Percentiles rank a stretch among this genome's conserved stretches.
These are phyloP conservation scores for Mellilla xanthometata DNA, from an alignment of 2,888 invertebrate species.

Conservation along the genomic window DNA sequence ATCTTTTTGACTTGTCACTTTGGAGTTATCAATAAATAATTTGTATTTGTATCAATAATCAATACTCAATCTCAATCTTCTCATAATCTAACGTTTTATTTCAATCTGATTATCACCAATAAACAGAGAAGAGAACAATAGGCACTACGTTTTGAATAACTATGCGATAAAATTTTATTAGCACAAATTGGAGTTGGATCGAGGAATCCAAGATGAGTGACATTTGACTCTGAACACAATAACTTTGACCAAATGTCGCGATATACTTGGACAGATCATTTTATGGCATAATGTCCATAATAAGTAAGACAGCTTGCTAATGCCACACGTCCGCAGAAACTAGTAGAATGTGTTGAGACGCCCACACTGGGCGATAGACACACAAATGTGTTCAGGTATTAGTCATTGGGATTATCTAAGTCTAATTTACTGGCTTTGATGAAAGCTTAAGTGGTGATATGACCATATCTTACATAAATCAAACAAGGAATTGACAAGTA, in stretches of 20 bases:
- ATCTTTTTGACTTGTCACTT: too few relatives aligned
- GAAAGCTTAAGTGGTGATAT: constrained; percentile 2
- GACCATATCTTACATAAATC: too few relatives aligned
- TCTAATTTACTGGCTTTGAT: constrained; percentile 7
- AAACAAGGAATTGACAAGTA: too few relatives aligned
- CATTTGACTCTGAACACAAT: constrained; percentile 30
- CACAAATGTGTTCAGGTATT: constrained; percentile 14
- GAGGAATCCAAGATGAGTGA: constrained; percentile 11
- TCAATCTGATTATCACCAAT: too few relatives aligned
- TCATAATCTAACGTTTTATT: too few relatives aligned
- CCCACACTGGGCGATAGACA: constrained; percentile 41
- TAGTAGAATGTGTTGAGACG: constrained; percentile 42
- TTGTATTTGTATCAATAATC: too few relatives aligned
- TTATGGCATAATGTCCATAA: constrained; percentile 32
- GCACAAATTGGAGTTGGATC: too few relatives aligned
- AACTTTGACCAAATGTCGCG: constrained; percentile 21
- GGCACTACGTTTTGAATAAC: too few relatives aligned
- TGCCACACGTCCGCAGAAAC: constrained; percentile 40
- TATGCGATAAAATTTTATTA: too few relatives aligned
- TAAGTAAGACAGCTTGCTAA: constrained; percentile 35
- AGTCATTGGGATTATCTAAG: constrained; percentile 15
- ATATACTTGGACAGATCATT: constrained; percentile 21
- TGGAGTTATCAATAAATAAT: too few relatives aligned
- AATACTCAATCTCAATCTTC: too few relatives aligned
- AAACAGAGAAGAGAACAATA: too few relatives aligned